Evolutionary conservation across 2,888 invertebrate genomes (phyloP).

Genomic region (Megaustenia siamemsis): DNA sequence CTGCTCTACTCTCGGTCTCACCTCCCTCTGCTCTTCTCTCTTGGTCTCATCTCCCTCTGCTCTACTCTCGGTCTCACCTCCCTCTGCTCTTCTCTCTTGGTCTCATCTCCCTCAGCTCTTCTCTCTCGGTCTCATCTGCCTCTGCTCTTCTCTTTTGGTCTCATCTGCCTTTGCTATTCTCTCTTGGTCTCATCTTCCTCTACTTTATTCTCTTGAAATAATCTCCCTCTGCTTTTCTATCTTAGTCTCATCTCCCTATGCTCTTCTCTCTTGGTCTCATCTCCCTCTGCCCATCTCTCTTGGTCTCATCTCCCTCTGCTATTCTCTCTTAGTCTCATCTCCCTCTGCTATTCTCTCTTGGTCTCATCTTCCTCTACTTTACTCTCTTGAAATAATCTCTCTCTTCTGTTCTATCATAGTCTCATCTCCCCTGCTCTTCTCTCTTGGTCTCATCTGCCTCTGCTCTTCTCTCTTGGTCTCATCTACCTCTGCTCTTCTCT

Average conservation of each 20-base stretch:
- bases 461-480: no score
- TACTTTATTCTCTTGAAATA: background rate
- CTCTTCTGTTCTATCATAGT: background rate
- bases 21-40: slow-evolving; percentile 20
- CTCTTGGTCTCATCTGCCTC: no score
- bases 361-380: slow-evolving; percentile 16
- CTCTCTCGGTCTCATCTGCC: no score
- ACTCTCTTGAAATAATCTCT: background rate
- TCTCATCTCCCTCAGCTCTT: background rate
- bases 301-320: background rate
- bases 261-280: no score
- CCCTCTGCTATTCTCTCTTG: slow-evolving; percentile 7
- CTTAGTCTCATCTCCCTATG: no score
- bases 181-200: background rate
- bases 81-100: background rate
- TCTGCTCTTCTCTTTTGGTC: no score
- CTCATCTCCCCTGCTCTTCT: background rate
- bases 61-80: background rate
- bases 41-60: background rate
- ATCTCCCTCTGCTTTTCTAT: background rate
- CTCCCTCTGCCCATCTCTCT: background rate
- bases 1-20: slow-evolving; percentile 33
- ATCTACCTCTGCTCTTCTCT: background rate
- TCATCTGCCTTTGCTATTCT: background rate
- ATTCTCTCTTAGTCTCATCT: background rate